Evolutionary conservation across 2,797 vertebrate genomes (phyloP).

Genomic region (Linurgus olivaceus): DNA sequence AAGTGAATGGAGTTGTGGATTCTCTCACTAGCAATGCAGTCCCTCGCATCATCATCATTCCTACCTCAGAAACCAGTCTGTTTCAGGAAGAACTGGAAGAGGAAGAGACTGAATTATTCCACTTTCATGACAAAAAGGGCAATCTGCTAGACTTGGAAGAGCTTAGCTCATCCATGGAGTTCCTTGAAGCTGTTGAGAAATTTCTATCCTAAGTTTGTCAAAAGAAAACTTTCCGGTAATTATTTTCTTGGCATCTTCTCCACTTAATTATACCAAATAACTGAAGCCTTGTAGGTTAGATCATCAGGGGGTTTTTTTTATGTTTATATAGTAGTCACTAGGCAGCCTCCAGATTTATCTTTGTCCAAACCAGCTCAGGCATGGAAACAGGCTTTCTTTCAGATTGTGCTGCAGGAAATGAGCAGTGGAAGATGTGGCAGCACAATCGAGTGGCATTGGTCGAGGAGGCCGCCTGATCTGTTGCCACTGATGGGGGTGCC

Average conservation of each 20-base stretch:
- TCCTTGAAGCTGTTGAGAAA: conserved; percentile 80
- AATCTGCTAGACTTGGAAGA: conserved; percentile 67
- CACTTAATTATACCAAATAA: conserved; percentile 44
- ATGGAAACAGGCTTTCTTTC: conserved; percentile 8
- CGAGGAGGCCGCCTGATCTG: not conserved
- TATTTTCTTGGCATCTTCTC: conserved; percentile 38
- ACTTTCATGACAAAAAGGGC: conserved; percentile 43
- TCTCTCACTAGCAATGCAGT: conserved; percentile 47
- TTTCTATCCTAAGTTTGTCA: conserved; percentile 62
- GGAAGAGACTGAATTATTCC: conserved; percentile 55
- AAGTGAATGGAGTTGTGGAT: not conserved
- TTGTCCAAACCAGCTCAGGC: conserved; percentile 5
- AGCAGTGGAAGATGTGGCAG: conserved; percentile 5
- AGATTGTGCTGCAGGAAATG: conserved; percentile 20
- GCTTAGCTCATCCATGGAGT: conserved; percentile 76
- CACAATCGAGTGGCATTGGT: accelerated
- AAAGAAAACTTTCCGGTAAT: not conserved
- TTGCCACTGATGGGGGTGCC: not conserved
- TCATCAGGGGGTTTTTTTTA: not conserved
- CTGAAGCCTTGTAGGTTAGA: conserved; percentile 20
- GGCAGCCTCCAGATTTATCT: conserved; percentile 38
- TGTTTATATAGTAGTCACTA: conserved; percentile 26
- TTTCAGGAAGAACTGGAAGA: conserved; percentile 42
- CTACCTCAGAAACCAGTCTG: conserved; percentile 80
- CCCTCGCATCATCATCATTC: conserved; percentile 82